Evolutionary conservation across 2,888 invertebrate genomes (phyloP).

Genomic region (Molorchus minor): DNA sequence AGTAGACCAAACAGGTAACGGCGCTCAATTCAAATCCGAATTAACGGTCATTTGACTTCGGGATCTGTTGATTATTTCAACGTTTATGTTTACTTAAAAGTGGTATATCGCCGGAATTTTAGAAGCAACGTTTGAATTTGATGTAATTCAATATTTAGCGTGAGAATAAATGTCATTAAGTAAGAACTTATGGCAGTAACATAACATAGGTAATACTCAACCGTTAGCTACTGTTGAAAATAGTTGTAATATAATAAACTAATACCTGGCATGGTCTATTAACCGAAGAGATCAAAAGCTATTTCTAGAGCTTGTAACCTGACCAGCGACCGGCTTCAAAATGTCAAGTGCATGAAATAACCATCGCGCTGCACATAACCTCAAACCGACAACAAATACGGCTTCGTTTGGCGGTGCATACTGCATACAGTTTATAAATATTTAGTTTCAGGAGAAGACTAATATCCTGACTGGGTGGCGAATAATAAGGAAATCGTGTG

Average conservation of each 20-base stretch:
- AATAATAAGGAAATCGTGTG: constrained; percentile 18
- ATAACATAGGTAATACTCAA: neutral
- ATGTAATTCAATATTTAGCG: neutral
- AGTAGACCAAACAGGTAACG: no score
- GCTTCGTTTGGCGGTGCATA: neutral
- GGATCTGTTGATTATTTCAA: neutral
- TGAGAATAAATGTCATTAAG: neutral
- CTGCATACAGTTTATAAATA: neutral
- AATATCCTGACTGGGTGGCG: neutral
- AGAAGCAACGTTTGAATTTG: neutral
- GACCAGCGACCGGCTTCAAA: constrained; percentile 21
- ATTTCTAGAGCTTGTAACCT: constrained; percentile 14
- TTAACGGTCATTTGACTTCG: no score
- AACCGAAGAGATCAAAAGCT: constrained; percentile 11
- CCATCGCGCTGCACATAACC: constrained; percentile 34
- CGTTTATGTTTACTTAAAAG: neutral
- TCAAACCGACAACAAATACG: constrained; percentile 16
- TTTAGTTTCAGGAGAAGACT: constrained; percentile 6
- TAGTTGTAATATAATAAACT: constrained; percentile 5
- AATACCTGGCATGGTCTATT: constrained; percentile 6
- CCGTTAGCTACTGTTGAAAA: no score
- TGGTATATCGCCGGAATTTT: neutral
- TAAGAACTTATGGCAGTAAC: neutral
- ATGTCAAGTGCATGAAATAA: constrained; percentile 43
- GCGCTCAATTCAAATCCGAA: no score